A percentile compares a stretch with the other conserved stretches of the same genome.
Evolutionary conservation across 2,797 vertebrate species (phyloP).

Genomic region (Poeciliopsis turneri): DNA sequence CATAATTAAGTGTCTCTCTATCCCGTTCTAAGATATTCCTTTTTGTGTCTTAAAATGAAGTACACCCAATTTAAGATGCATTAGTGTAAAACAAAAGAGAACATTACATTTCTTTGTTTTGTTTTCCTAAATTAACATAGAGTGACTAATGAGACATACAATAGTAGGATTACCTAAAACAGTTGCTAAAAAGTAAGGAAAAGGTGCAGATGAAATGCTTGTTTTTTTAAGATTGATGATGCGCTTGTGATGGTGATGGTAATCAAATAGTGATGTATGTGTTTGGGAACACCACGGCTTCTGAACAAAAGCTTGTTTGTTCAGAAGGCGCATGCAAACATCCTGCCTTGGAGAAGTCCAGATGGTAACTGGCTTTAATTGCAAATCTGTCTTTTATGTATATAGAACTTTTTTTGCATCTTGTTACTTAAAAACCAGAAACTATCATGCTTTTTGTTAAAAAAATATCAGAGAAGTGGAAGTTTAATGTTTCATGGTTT

Average conservation of each 20-base stretch:
- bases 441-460: not conserved
- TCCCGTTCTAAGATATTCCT: no score
- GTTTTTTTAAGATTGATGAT: not conserved
- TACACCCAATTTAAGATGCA: not conserved
- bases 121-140: not conserved
- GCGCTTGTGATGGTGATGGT: no score
- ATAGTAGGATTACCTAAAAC: not conserved
- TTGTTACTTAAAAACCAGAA: not conserved
- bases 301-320: not conserved
- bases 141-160: not conserved
- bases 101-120: not conserved
- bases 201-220: not conserved
- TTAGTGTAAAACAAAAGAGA: not conserved
- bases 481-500: not conserved
- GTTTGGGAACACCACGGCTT: not conserved
- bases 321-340: constrained; percentile 6
- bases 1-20: constrained; percentile 29
- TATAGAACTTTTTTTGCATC: not conserved
- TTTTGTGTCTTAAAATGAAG: not conserved
- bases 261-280: constrained; percentile 3
- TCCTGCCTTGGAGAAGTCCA: constrained; percentile 2
- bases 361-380: constrained; percentile 1
- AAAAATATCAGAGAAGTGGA: not conserved
- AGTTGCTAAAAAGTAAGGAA: not conserved
- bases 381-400: not conserved